These are phyloP conservation scores for Okamejei kenojei DNA, from an alignment of 2,797 vertebrate species.

Conservation along the genomic window DNA sequence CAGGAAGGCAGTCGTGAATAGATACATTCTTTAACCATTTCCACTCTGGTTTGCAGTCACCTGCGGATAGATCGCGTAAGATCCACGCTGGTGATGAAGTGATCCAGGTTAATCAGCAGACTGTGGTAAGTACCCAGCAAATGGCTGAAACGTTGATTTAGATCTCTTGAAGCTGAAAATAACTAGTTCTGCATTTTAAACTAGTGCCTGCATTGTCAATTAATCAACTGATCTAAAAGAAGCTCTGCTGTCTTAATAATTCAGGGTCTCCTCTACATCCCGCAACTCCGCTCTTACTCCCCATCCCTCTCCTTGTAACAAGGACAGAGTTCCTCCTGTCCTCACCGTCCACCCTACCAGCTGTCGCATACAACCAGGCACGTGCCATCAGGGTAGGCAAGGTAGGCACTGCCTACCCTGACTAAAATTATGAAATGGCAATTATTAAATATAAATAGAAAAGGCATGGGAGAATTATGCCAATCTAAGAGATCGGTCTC, in stretches of 20 bases:
- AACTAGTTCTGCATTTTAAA: background rate
- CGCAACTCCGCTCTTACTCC: too few species aligned
- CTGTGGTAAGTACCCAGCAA: slow-evolving; percentile 72
- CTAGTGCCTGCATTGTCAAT: background rate
- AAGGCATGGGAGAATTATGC: too few species aligned
- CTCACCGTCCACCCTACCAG: too few species aligned
- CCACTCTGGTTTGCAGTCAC: slow-evolving; percentile 62
- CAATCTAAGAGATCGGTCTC: too few species aligned
- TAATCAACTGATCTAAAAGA: background rate
- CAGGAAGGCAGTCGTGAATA: background rate
- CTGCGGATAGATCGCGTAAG: slow-evolving; percentile 81
- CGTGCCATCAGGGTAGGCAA: too few species aligned
- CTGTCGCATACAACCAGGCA: too few species aligned
- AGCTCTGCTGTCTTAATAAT: background rate
- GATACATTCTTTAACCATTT: slow-evolving; percentile 40
- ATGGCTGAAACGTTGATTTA: background rate
- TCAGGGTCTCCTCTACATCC: too few species aligned
- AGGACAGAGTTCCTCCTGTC: too few species aligned
- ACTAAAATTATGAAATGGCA: too few species aligned
- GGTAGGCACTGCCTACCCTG: too few species aligned
- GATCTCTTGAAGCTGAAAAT: background rate
- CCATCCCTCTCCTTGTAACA: too few species aligned
- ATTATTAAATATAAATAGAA: too few species aligned
- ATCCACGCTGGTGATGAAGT: slow-evolving; percentile 95
- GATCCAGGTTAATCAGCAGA: slow-evolving; percentile 85